These are phyloP conservation scores for Synanceia verrucosa DNA, from an alignment of 2,797 vertebrate genomes.

Conservation along the genomic window DNA sequence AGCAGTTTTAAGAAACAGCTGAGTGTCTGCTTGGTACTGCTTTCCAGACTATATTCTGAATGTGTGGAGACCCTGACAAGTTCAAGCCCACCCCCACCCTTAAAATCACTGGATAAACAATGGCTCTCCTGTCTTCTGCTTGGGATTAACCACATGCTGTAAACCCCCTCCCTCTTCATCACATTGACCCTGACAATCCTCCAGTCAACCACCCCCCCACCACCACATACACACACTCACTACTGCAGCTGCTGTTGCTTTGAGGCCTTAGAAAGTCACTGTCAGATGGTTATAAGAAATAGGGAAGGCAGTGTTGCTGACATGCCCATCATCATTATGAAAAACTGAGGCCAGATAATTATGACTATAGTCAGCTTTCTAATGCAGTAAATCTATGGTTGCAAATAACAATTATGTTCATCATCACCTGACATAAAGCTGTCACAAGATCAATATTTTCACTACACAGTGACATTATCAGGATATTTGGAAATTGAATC, in stretches of 20 bases:
- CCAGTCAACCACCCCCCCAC: conserved; percentile 43
- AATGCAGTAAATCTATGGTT: background rate
- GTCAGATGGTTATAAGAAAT: background rate
- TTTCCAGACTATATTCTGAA: background rate
- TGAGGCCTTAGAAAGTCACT: conserved; percentile 31
- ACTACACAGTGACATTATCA: background rate
- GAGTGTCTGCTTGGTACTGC: conserved; percentile 18
- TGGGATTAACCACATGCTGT: conserved; percentile 79
- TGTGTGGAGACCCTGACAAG: conserved; percentile 12
- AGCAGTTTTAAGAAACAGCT: conserved; percentile 22
- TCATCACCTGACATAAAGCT: background rate
- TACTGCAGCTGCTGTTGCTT: conserved; percentile 69
- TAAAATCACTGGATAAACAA: conserved; percentile 72
- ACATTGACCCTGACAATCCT: conserved; percentile 70
- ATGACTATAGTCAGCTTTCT: background rate
- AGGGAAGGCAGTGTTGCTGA: background rate
- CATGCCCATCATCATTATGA: background rate
- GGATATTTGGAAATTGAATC: background rate
- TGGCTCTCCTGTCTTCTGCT: conserved; percentile 74
- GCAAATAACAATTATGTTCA: background rate
- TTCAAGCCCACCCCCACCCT: conserved; percentile 25
- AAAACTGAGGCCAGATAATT: background rate
- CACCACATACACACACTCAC: conserved; percentile 41
- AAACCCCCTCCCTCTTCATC: conserved; percentile 45
- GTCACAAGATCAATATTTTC: background rate